These are phyloP conservation scores for Cryptosula pallasiana DNA, from an alignment of 2,888 invertebrate genomes.

Conservation along the genomic window DNA sequence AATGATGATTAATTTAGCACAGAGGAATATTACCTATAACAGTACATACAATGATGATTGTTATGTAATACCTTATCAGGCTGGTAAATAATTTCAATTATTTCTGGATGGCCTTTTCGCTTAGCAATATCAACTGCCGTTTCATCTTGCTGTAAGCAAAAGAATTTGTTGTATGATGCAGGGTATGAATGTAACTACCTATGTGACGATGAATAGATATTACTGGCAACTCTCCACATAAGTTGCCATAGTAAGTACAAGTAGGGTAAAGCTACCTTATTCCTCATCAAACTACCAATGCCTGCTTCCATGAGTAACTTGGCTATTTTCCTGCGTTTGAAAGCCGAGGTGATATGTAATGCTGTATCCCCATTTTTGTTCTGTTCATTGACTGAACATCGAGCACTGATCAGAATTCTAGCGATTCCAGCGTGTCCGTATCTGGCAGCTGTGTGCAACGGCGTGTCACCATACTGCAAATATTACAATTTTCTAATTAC, in stretches of 20 bases:
- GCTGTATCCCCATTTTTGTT: conserved; percentile 95
- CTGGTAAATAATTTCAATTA: conserved; percentile 63
- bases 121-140: conserved; percentile 82
- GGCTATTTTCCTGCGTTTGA: conserved; percentile 85
- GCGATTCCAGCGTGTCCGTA: conserved; percentile 96
- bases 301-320: conserved; percentile 82
- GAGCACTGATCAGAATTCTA: conserved; percentile 83
- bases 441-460: conserved; percentile 86
- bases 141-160: conserved; percentile 66
- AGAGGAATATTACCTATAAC: too few relatives aligned
- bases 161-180: not conserved
- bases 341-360: conserved; percentile 86
- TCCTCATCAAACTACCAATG: conserved; percentile 66
- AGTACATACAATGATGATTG: too few relatives aligned
- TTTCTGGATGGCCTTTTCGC: conserved; percentile 78
- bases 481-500: too few relatives aligned
- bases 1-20: too few relatives aligned
- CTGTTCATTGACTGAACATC: conserved; percentile 76
- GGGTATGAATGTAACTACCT: too few relatives aligned
- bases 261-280: conserved; percentile 59
- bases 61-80: not conserved
- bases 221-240: too few relatives aligned
- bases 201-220: too few relatives aligned
- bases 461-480: conserved; percentile 84
- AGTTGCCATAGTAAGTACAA: not conserved